Evolutionary conservation across 2,888 invertebrate species (phyloP).

Genomic region (Dryococelus australis): DNA sequence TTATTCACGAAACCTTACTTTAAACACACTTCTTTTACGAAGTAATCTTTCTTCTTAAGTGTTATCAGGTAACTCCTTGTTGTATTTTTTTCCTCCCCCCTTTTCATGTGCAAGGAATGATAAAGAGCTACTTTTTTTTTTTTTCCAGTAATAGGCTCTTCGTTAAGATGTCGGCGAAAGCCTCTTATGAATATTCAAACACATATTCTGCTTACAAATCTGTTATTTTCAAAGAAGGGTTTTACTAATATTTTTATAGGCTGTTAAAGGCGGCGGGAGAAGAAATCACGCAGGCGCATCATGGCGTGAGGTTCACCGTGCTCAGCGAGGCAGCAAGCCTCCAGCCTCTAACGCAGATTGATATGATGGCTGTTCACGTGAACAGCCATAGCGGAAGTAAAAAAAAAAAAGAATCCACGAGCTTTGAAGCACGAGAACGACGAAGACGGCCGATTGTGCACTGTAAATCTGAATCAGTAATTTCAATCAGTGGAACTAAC

Average conservation of each 20-base stretch:
- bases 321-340: background rate
- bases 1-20: background rate
- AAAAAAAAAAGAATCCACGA: no score
- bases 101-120: slow-evolving; percentile 29
- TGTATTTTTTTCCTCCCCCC: slow-evolving; percentile 12
- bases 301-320: no score
- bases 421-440: no score
- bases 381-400: no score
- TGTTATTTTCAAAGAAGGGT: slow-evolving; percentile 30
- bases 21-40: background rate
- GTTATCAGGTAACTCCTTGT: slow-evolving; percentile 29
- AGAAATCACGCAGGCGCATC: background rate
- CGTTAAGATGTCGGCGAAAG: slow-evolving; percentile 27
- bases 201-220: slow-evolving; percentile 30
- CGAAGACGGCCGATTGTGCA: no score
- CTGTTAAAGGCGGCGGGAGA: background rate
- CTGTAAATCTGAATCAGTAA: no score
- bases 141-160: slow-evolving; percentile 25
- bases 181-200: slow-evolving; percentile 30
- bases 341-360: background rate
- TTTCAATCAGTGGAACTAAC: no score
- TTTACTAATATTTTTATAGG: slow-evolving; percentile 29
- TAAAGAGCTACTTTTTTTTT: slow-evolving; percentile 26
- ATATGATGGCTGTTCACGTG: background rate
- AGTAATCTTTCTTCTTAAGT: slow-evolving; percentile 28